These are phyloP conservation scores for Xestia ashworthii DNA, from an alignment of 2,888 invertebrate species.

Conservation along the genomic window DNA sequence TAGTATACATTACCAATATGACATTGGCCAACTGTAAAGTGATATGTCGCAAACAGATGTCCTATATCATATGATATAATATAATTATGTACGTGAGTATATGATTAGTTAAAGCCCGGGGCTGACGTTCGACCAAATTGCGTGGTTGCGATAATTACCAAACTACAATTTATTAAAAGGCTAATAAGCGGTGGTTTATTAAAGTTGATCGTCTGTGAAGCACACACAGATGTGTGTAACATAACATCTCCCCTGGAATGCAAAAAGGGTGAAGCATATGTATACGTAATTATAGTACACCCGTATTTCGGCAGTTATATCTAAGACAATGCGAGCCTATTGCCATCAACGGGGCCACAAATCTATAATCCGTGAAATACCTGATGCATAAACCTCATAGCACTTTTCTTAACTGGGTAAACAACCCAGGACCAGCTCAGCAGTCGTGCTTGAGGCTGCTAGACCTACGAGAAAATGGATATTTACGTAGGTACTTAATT, in stretches of 20 bases:
- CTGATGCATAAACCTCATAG: neutral
- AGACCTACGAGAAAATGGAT: neutral
- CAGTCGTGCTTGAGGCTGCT: neutral
- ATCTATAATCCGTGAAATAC: neutral
- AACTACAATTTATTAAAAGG: slow-evolving; percentile 48
- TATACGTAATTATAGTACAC: neutral
- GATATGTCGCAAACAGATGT: slow-evolving; percentile 53
- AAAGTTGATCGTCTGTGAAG: slow-evolving; percentile 7
- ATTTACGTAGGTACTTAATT: neutral
- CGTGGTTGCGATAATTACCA: slow-evolving; percentile 48
- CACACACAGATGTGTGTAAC: neutral
- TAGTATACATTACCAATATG: slow-evolving; percentile 66
- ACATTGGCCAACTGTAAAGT: slow-evolving; percentile 63
- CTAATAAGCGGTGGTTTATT: slow-evolving; percentile 32
- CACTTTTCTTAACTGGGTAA: neutral
- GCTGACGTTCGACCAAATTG: slow-evolving; percentile 50
- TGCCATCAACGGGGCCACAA: neutral
- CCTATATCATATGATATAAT: slow-evolving; percentile 36
- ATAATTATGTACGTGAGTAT: neutral
- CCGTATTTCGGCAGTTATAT: neutral
- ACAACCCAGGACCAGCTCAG: neutral
- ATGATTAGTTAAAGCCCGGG: neutral
- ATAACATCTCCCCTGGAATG: neutral
- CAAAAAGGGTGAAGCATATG: neutral
- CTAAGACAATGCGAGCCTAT: neutral